A percentile compares a stretch with the other conserved stretches of the same genome.
phyloP scores from a whole-genome alignment of 1,140 invertebrate species.

The Diachasma alloeum region DNA sequence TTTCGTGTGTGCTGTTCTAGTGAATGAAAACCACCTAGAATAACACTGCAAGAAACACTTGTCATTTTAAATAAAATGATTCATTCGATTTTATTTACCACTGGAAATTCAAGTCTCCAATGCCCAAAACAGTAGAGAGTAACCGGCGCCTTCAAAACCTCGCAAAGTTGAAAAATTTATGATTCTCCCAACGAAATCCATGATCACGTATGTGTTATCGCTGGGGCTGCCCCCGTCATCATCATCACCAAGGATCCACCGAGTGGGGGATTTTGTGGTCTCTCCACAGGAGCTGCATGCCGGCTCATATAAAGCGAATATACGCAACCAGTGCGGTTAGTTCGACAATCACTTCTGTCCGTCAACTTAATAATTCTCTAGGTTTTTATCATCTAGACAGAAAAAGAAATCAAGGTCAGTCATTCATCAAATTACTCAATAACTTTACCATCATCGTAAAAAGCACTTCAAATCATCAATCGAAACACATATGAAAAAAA shows the following conservation, averaged over 20 bases:
- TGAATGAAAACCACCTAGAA: too few species aligned
- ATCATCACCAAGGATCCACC: neutral
- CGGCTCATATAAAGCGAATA: neutral
- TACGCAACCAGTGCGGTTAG: neutral
- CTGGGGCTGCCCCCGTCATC: neutral
- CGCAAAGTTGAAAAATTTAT: neutral
- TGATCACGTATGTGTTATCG: neutral
- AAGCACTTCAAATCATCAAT: neutral
- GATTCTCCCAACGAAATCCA: neutral
- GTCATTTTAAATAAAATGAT: too few species aligned
- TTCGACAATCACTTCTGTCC: neutral
- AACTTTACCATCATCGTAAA: neutral
- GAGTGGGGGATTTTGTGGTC: neutral
- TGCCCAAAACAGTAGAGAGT: too few species aligned
- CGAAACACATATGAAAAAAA: neutral
- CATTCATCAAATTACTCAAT: neutral
- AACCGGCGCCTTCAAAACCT: too few species aligned
- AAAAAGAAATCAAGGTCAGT: neutral
- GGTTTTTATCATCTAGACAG: neutral
- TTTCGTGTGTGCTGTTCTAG: too few species aligned
- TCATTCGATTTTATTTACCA: too few species aligned
- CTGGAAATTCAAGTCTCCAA: too few species aligned
- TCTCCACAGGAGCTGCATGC: neutral
- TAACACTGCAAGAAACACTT: too few species aligned
- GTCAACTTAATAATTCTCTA: neutral